phyloP scores from a whole-genome alignment of 2,113 vertebrate species.

The Sprattus sprattus region DNA sequence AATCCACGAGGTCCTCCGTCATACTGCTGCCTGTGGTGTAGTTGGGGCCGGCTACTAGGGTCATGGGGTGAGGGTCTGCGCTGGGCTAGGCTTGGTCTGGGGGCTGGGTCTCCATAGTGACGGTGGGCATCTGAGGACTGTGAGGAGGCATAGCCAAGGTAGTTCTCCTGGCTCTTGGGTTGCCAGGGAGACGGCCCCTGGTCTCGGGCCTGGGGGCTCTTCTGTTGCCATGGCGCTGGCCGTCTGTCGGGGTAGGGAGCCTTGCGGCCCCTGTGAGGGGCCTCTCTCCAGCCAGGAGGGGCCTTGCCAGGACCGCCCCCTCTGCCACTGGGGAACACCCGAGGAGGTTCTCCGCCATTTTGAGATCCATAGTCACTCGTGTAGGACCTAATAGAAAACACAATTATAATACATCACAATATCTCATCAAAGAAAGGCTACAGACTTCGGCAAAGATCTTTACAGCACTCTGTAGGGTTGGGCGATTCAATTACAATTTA shows the following conservation, averaged over 20 bases:
- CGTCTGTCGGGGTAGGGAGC: conserved; percentile 59
- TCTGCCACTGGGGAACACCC: background rate
- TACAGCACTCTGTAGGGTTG: no score
- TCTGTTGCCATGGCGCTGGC: conserved; percentile 25
- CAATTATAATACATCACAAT: background rate
- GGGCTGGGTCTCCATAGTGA: conserved; percentile 61
- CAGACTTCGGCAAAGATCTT: no score
- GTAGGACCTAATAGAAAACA: conserved; percentile 54
- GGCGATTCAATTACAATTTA: no score
- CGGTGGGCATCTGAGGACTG: conserved; percentile 65
- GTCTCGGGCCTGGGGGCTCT: conserved; percentile 60
- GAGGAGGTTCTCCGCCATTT: background rate
- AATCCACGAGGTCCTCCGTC: background rate
- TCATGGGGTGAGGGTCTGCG: conserved; percentile 40
- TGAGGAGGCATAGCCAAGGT: conserved; percentile 52
- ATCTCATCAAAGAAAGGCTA: no score
- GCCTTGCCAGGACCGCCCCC: conserved; percentile 45
- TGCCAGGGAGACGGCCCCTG: conserved; percentile 64
- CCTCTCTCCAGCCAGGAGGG: conserved; percentile 63
- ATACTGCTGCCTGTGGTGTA: background rate
- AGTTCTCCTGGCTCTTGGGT: conserved; percentile 64
- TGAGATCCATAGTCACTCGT: conserved; percentile 49
- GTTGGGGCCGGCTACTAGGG: background rate
- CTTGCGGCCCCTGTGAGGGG: conserved; percentile 59
- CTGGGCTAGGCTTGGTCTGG: conserved; percentile 53